phyloP scores from a whole-genome alignment of 2,888 invertebrate species.

The Eugnorisma glareosa region DNA sequence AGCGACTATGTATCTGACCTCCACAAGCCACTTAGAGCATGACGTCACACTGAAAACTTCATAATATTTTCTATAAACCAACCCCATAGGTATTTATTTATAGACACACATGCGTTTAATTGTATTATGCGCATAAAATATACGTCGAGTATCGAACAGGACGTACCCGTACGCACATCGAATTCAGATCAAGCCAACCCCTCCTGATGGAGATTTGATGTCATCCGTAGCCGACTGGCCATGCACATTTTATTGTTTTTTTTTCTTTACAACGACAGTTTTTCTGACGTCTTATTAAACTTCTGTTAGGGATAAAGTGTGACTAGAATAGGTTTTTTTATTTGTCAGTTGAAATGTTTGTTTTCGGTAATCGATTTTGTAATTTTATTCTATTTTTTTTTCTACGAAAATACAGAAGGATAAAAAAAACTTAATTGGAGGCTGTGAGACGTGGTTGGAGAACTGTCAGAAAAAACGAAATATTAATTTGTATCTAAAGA shows the following conservation, averaged over 20 bases:
- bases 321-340: conserved; percentile 41
- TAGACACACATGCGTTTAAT: conserved; percentile 68
- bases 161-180: conserved; percentile 78
- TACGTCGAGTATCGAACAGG: conserved; percentile 59
- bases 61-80: not conserved
- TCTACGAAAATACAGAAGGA: not conserved
- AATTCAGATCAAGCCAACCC: conserved; percentile 81
- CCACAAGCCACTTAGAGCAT: not conserved
- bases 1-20: not conserved
- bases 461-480: conserved; percentile 14
- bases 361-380: conserved; percentile 6
- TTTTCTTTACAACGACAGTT: conserved; percentile 24
- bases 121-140: conserved; percentile 72
- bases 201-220: conserved; percentile 85
- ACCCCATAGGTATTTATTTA: conserved; percentile 46
- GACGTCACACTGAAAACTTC: not conserved
- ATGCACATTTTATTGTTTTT: conserved; percentile 59
- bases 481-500: conserved; percentile 12
- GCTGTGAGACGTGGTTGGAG: conserved; percentile 13
- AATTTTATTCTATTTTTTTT: not conserved
- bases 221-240: conserved; percentile 70
- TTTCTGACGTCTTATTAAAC: conserved; percentile 54
- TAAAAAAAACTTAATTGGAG: conserved; percentile 2
- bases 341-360: conserved; percentile 17
- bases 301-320: conserved; percentile 20